phyloP scores from a whole-genome alignment of 2,113 vertebrate genomes.

The Hyaena hyaena region DNA sequence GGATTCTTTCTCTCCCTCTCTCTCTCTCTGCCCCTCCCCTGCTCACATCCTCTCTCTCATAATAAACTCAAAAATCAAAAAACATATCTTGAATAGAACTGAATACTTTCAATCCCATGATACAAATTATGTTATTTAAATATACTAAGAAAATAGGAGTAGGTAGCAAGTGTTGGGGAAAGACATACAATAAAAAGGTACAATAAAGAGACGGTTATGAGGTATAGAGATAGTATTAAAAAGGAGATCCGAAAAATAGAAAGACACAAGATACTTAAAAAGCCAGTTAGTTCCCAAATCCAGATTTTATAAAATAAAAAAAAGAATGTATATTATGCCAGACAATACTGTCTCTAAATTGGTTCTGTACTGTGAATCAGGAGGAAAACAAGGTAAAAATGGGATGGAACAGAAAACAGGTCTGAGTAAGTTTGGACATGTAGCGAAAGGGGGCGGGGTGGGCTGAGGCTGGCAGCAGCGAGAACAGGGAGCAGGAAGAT shows the following conservation, averaged over 20 bases:
- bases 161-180: not conserved
- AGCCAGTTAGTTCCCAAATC: not conserved
- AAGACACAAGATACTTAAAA: not conserved
- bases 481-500: not conserved
- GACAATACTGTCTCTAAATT: not conserved
- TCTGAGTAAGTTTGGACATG: not conserved
- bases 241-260: not conserved
- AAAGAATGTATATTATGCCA: not conserved
- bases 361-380: not conserved
- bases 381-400: not conserved
- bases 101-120: not conserved
- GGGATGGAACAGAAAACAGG: not conserved
- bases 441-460: not conserved
- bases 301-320: not conserved
- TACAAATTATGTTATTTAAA: slow-evolving; percentile 41
- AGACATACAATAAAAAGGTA: not conserved
- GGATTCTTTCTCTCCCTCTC: too few species aligned
- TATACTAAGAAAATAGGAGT: not conserved
- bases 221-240: not conserved
- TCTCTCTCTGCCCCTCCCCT: too few species aligned
- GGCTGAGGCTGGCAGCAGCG: not conserved
- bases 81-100: not conserved
- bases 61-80: not conserved
- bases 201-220: not conserved
- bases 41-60: too few species aligned